Evolutionary conservation across 2,113 vertebrate genomes (phyloP).

Genomic region (Mesoclemmys tuberculata): DNA sequence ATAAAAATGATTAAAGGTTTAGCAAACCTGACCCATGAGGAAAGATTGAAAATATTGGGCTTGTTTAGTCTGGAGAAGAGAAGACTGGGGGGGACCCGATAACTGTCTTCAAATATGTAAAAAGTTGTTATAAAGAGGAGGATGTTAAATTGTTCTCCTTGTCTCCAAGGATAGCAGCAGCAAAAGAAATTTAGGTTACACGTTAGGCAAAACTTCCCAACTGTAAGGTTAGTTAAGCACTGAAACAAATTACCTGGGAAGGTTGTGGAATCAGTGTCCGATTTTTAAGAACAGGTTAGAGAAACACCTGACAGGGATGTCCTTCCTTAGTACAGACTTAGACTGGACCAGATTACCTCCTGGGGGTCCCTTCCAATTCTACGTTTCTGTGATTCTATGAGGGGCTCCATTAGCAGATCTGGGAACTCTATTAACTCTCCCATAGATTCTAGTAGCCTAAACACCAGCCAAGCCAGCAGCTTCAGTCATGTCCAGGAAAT

Average conservation of each 20-base stretch:
- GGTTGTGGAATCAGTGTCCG: too few species aligned
- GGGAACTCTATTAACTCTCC: background rate
- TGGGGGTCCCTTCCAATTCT: background rate
- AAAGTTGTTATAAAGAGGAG: too few species aligned
- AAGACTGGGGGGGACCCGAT: too few species aligned
- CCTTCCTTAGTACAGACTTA: background rate
- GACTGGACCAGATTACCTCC: background rate
- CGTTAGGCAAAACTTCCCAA: too few species aligned
- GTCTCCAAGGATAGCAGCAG: too few species aligned
- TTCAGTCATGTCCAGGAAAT: background rate
- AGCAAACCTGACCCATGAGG: background rate
- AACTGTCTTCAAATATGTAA: too few species aligned
- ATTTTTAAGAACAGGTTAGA: too few species aligned
- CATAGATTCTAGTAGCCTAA: background rate
- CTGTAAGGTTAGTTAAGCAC: too few species aligned
- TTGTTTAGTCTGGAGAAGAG: too few species aligned
- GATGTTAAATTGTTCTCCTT: background rate
- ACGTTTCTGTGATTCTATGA: background rate
- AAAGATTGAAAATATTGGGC: background rate
- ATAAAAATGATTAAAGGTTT: background rate
- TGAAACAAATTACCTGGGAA: too few species aligned
- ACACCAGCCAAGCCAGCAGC: background rate
- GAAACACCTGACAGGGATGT: too few species aligned
- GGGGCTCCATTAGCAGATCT: background rate
- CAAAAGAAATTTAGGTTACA: too few species aligned